Evolutionary conservation across 2,888 invertebrate species (phyloP).

Genomic region (Neoaliturus tenellus): DNA sequence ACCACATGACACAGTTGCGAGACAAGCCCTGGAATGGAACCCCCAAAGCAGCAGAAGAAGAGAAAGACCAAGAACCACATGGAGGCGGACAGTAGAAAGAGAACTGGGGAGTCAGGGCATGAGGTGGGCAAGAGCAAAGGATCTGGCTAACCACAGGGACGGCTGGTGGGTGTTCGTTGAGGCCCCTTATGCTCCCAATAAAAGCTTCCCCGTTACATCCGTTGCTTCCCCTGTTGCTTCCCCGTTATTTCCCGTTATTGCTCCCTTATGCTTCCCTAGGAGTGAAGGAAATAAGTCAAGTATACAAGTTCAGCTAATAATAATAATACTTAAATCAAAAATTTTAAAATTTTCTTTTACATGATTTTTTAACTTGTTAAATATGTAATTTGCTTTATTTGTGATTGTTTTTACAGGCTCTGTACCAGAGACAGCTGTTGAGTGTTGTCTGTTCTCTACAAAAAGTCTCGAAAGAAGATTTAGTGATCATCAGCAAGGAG

Average conservation of each 20-base stretch:
- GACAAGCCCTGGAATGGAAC: background rate
- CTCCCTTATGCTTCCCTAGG: too few species aligned
- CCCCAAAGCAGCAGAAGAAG: background rate
- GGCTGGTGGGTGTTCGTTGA: background rate
- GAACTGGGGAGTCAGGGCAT: background rate
- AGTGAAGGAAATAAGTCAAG: too few species aligned
- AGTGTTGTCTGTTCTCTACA: slow-evolving; percentile 32
- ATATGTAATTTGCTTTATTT: too few species aligned
- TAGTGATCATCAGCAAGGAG: slow-evolving; percentile 34
- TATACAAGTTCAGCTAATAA: too few species aligned
- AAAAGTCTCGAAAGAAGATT: background rate
- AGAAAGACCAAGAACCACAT: background rate
- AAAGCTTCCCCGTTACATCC: too few species aligned
- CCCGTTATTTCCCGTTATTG: too few species aligned
- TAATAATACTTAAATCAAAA: too few species aligned
- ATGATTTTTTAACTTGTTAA: too few species aligned
- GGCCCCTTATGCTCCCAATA: slow-evolving; percentile 15
- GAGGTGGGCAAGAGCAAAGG: background rate
- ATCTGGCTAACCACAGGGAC: background rate
- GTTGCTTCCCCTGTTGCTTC: too few species aligned
- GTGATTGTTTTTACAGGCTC: slow-evolving; percentile 26
- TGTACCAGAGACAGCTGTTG: slow-evolving; percentile 50
- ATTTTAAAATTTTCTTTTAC: too few species aligned
- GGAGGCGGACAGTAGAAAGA: background rate
- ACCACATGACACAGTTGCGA: background rate